These are phyloP conservation scores for Acyrthosiphon pisum DNA, from an alignment of 1,140 invertebrate genomes.

Conservation along the genomic window DNA sequence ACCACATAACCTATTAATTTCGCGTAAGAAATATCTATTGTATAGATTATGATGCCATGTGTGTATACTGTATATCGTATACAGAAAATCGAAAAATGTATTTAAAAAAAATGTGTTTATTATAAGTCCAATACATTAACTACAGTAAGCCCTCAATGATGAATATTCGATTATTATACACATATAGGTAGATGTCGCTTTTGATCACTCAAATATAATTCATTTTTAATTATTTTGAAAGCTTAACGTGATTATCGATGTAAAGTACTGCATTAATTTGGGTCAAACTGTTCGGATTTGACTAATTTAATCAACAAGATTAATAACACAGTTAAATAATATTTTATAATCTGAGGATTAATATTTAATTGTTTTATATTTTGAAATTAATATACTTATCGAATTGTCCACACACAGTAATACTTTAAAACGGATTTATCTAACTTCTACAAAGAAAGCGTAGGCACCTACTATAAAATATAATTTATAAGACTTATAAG, in stretches of 20 bases:
- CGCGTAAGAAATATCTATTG: neutral
- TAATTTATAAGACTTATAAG: neutral
- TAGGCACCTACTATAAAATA: neutral
- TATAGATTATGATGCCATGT: neutral
- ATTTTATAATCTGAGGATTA: neutral
- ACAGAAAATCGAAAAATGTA: neutral
- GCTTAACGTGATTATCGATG: neutral
- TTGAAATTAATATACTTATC: neutral
- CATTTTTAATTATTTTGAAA: neutral
- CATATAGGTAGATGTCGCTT: neutral
- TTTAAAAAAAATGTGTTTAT: neutral
- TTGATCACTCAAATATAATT: neutral
- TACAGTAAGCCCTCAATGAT: neutral
- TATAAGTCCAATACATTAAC: neutral
- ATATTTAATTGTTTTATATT: neutral
- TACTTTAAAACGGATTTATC: neutral
- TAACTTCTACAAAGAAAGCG: neutral
- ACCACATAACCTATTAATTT: neutral
- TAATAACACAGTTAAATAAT: neutral
- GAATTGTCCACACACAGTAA: neutral
- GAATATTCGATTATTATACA: neutral
- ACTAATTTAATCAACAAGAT: constrained; percentile 1
- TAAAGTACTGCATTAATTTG: neutral
- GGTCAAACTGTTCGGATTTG: neutral
- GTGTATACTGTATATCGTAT: neutral